A percentile compares a stretch with the other conserved stretches of the same genome.
Evolutionary conservation across 2,797 vertebrate genomes (phyloP).

Genomic region (Labroides dimidiatus): DNA sequence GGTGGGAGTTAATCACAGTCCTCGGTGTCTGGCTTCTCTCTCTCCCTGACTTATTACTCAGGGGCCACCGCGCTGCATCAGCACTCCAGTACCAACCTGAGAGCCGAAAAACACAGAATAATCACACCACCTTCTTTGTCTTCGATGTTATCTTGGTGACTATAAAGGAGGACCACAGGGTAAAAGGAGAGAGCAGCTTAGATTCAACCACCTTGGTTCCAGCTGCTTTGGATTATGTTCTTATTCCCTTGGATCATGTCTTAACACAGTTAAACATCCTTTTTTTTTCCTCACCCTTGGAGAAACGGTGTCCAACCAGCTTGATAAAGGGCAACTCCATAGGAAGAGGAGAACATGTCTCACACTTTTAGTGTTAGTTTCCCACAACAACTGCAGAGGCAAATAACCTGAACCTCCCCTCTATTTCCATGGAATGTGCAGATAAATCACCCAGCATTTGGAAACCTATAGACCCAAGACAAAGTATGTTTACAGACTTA

Average conservation of each 20-base stretch:
- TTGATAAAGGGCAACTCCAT: conserved; percentile 24
- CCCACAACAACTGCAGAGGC: not conserved
- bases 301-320: not conserved
- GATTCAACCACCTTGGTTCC: not conserved
- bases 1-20: conserved; percentile 66
- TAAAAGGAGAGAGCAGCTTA: conserved; percentile 5
- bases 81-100: conserved; percentile 34
- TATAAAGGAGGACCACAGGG: conserved; percentile 27
- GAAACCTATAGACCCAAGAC: not conserved
- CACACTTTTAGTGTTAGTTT: conserved; percentile 2
- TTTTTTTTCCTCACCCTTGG: not conserved
- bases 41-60: conserved; percentile 59
- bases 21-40: conserved; percentile 29
- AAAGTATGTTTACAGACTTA: conserved; percentile 14
- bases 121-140: conserved; percentile 44
- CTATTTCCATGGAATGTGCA: not conserved
- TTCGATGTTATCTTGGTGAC: conserved; percentile 44
- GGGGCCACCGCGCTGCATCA: conserved; percentile 46
- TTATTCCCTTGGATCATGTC: conserved; percentile 5
- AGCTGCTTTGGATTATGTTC: conserved; percentile 25
- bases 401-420: conserved; percentile 2
- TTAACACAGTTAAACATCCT: conserved; percentile 3
- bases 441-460: not conserved
- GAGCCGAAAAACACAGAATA: conserved; percentile 46
- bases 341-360: conserved; percentile 1